phyloP scores from a whole-genome alignment of 2,888 invertebrate species.

The Cataglyphis rosenhaueri region DNA sequence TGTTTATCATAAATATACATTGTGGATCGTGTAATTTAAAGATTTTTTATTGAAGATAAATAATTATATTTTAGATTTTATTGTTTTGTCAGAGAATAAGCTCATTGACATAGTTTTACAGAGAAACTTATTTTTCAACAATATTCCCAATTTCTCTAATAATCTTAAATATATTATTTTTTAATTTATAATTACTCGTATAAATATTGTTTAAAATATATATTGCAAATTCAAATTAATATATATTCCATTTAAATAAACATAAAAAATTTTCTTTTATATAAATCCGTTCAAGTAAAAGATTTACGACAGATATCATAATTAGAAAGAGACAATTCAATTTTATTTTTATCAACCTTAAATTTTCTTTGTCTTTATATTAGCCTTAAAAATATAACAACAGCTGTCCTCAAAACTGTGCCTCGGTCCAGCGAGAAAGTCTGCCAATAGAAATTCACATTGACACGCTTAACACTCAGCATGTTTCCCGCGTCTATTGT shows the following conservation, averaged over 20 bases:
- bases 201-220: not conserved
- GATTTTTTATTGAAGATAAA: not conserved
- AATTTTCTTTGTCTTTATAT: not conserved
- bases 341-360: conserved; percentile 33
- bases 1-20: not conserved
- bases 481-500: conserved; percentile 11
- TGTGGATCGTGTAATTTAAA: not conserved
- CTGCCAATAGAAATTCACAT: conserved; percentile 70
- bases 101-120: not conserved
- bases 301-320: not conserved
- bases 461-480: conserved; percentile 72
- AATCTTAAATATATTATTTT: not conserved
- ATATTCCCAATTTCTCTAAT: not conserved
- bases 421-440: conserved; percentile 75
- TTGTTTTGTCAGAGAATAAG: not conserved
- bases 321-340: not conserved
- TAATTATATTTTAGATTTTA: not conserved
- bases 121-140: not conserved
- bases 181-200: not conserved
- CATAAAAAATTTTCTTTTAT: not conserved
- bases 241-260: not conserved
- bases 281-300: not conserved
- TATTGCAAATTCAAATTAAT: not conserved
- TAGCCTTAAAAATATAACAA: not conserved
- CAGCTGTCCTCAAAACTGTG: conserved; percentile 29